Conservation (phyloP, 1,140 invertebrate species). For the Plutomurus gul region DNA sequence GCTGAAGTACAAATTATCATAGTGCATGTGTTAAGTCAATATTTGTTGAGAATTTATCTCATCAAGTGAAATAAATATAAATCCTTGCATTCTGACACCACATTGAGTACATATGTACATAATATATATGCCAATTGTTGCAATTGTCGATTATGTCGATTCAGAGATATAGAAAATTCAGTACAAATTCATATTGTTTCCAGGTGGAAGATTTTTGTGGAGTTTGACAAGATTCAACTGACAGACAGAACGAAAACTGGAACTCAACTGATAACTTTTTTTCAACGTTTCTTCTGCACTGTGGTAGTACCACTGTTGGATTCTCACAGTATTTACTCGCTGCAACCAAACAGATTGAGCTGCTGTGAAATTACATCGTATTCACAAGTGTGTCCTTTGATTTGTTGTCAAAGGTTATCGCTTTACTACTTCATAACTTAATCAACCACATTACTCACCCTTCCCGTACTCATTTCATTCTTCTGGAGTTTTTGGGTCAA, state of each 20-base stretch:
- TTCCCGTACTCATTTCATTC: background rate
- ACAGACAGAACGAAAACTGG: background rate
- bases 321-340: background rate
- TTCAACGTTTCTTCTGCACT: too few species aligned
- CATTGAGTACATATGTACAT: too few species aligned
- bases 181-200: background rate
- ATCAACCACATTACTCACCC: background rate
- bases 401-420: constrained; percentile 17
- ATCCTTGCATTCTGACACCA: too few species aligned
- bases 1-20: background rate
- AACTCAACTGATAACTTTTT: background rate
- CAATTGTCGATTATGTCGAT: background rate
- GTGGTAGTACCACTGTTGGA: too few species aligned
- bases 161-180: background rate
- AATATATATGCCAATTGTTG: too few species aligned
- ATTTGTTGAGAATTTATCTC: too few species aligned
- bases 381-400: constrained; percentile 23
- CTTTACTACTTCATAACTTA: too few species aligned
- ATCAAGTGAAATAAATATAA: background rate
- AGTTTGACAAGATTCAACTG: background rate
- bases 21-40: too few species aligned
- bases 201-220: constrained; percentile 7
- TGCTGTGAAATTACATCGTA: background rate
- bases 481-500: background rate
- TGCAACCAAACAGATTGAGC: background rate